Evolutionary conservation across 2,113 vertebrate species (phyloP).

Genomic region (Odontesthes bonariensis): DNA sequence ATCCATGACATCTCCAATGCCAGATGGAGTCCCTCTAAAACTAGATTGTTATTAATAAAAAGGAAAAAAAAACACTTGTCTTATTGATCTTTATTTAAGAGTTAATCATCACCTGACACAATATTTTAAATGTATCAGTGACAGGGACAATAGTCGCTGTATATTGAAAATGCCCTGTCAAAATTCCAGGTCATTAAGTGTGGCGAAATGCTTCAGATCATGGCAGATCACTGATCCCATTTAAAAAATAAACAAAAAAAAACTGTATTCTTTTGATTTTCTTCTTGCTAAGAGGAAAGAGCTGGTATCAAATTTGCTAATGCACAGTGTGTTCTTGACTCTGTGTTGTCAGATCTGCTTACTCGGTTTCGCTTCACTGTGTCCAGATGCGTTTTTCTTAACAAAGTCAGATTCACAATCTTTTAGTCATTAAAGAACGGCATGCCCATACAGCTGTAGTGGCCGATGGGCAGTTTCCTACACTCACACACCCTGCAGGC

Average conservation of each 20-base stretch:
- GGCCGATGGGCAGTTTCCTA: slow-evolving; percentile 16
- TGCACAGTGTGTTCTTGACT: neutral
- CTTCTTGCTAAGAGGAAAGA: neutral
- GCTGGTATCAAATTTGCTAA: neutral
- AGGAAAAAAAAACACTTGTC: too few species aligned
- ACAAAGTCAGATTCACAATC: neutral
- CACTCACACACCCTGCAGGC: slow-evolving; percentile 14
- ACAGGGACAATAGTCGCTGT: neutral
- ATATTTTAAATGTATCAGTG: neutral
- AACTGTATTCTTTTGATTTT: neutral
- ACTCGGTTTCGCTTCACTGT: neutral
- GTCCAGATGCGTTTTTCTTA: neutral
- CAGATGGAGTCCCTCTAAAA: too few species aligned
- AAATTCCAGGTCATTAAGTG: neutral
- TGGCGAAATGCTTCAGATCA: neutral
- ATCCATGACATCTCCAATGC: too few species aligned
- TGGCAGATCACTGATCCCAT: neutral
- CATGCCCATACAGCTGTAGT: neutral
- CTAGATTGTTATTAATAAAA: too few species aligned
- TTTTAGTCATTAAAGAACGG: neutral
- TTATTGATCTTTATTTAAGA: too few species aligned
- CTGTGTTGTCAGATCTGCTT: neutral
- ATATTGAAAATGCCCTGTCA: neutral
- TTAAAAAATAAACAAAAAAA: neutral
- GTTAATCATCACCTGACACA: neutral